Evolutionary conservation across 2,888 invertebrate genomes (phyloP), one percentile per base, ranked within the genome.

Genomic region (Pollenia griseotomentosa): DNA sequence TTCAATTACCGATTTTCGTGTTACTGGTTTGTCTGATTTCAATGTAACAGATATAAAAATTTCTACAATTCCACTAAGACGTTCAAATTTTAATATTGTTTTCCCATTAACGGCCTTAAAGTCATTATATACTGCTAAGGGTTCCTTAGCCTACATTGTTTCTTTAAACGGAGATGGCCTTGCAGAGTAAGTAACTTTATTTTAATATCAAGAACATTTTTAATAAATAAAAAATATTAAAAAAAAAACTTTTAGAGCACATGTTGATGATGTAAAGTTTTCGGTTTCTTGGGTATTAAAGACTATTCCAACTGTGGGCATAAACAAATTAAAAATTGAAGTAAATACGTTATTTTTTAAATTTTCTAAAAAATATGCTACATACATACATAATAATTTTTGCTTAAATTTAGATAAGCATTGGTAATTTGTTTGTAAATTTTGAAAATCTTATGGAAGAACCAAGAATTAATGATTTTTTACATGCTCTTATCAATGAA

Each of bases 401-500:
- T 63, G 65, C 48, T 73, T 19, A 19, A 2, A 40, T 74, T 6
- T 44, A 90, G 83, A 14, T 93, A 5, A 84, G 78, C 44, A 81
- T 92, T 53, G 90, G 90, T n/a, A 89, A 89, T 14, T 66, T 92
- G 0, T 85, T 89, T 44, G 87, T 92, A 0, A 77, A 92, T 55
- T 89, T 92, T 40, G 91, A 90, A 4, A 89, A 90, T 40, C 74
- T 92, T 11, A 55, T 91, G 51, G 92, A 92, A 55, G 92, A 93
- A 42, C 89, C 91, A 0, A 90, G 92, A n/a, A 80, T 93, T 2
- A 90, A 90, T 77, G 87, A 89, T 0, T 93, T 93, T 53, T 0
- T 92, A 11, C 91, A 92, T 85, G 90, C 89, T 23, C 71, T 93
- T n/a, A 44, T 93, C 11, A 92, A 93, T 85, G 91, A 92, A 89